Base-by-base conservation (phyloP, 2,797 vertebrate species). In the Rhinoraja longicauda region DNA sequence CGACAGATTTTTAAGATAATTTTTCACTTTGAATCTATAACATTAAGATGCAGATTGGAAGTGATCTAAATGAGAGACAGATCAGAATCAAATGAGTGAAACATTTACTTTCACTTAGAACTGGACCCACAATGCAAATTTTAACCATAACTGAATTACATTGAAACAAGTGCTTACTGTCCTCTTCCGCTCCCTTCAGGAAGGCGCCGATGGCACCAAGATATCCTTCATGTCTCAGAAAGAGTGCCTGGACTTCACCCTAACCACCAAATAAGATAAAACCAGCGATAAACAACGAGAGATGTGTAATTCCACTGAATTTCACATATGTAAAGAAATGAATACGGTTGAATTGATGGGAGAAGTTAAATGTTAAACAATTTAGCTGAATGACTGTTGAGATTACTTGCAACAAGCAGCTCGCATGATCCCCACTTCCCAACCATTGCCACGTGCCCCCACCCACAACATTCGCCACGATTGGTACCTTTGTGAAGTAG, bases 231-330 rank as follows among this genome's bases (percentile, higher is more conserved):
- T 99, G 99, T 94, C 99, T 98, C 94, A 99, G 96, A 95, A 99
- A 99, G 95, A 99, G 96, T 62, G 99, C 99, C 95, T 99, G 99
- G 93, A 99, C 99, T 95, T 99, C 98, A 76, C 99, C 98, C 99
- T 99, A 95, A 39, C 93, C 93, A 90, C 21, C 4, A 93, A 19
- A 57, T 2, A 73, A 19, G 75, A 91, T 53, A 36, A 93, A 93
- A 53, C 36, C 24, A 45, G 9, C 29, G 4, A 13, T 57, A 75
- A 92, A 73, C 32, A 7, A 19, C 2, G 0, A 29, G 70, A 92
- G 53, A 57, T 92, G 26, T 75, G 26, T 57, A 6, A 7, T 13
- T 7, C 13, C 21, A 53, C 19, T 6, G 15, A 90, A 67, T n/a
- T 70, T 64, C 82, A 84, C 57, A 19, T n/a, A 59, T 19, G n/a